Evolutionary conservation across 2,797 vertebrate species (phyloP).

Genomic region (Lepidocolaptes lacrymiger): DNA sequence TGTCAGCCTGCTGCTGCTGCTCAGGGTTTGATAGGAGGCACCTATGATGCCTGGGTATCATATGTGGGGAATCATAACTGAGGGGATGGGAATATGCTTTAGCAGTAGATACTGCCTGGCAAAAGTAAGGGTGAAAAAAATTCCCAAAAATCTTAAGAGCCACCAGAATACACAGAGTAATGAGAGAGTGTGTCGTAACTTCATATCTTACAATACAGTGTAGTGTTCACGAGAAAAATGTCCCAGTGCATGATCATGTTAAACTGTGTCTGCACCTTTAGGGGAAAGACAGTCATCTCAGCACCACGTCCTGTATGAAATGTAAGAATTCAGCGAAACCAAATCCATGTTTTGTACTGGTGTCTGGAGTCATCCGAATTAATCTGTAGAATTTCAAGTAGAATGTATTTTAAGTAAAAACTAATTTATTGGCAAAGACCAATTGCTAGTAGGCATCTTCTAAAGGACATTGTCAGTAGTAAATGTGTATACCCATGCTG

Average conservation of each 20-base stretch:
- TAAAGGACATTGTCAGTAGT: neutral
- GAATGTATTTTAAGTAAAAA: neutral
- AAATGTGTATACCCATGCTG: neutral
- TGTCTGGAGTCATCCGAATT: neutral
- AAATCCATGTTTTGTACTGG: neutral
- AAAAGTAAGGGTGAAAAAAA: neutral
- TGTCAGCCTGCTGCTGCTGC: constrained; percentile 1
- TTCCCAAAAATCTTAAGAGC: neutral
- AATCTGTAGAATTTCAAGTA: neutral
- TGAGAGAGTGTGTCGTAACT: neutral
- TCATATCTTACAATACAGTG: neutral
- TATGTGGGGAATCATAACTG: fast-evolving
- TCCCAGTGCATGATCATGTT: fast-evolving
- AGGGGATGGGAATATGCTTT: fast-evolving
- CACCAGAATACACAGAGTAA: neutral
- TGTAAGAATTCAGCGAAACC: neutral
- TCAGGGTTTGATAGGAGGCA: neutral
- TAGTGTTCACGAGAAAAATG: neutral
- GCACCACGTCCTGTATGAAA: neutral
- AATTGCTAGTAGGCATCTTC: neutral
- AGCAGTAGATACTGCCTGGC: neutral
- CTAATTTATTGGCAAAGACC: neutral
- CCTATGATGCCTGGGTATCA: neutral
- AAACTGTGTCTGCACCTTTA: neutral
- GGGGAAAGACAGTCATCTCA: neutral